Base-by-base conservation (phyloP, 2,888 invertebrate genomes). In the Iphiclides podalirius region DNA sequence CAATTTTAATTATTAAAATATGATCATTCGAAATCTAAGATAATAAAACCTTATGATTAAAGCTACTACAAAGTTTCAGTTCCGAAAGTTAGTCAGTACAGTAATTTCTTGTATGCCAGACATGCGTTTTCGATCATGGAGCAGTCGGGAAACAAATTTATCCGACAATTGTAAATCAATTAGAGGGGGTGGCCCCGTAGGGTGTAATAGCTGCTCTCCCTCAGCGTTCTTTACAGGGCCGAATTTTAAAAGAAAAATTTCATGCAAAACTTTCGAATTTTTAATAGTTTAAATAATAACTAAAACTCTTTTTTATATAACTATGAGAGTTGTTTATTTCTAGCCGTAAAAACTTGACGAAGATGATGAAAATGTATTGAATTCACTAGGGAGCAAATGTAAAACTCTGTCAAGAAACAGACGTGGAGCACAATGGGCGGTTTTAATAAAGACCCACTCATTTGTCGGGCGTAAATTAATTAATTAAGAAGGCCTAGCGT, bases 161-260 rank as follows among this genome's bases (percentile, higher is more conserved):
- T 81, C 84, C 85, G 82, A 86, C 88, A 87, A 87, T 88, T 88
- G 87, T 88, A 87, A 88, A 88, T 88, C 87, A 88, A 88, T 87
- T 88, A 87, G 83, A 82, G 78, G 70, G 85, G 86, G 86, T 79
- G 85, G 85, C 75, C 74, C 76, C 72, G 74, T 66, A 75, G 82
- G 84, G 84, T 79, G 80, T 79, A 81, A 81, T 76, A 73, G 79
- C 80, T 73, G 66, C 78, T 79, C 70, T 73, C 71, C 74, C 64
- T 69, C 70, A 65, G 64, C 65, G 65, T 59, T 57, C 52, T 63
- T 52, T 41, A 59, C 80, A 79, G 85, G 78, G 76, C 59, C 70
- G 85, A 70, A 78, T 59, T 75, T 57, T 35, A 64, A 58, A 28
- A 33, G n/a, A 20, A 33, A 40, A 31, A 31, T 45, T 28, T 12